phyloP scores from a whole-genome alignment of 2,888 invertebrate species.

The Nymphalis polychloros region DNA sequence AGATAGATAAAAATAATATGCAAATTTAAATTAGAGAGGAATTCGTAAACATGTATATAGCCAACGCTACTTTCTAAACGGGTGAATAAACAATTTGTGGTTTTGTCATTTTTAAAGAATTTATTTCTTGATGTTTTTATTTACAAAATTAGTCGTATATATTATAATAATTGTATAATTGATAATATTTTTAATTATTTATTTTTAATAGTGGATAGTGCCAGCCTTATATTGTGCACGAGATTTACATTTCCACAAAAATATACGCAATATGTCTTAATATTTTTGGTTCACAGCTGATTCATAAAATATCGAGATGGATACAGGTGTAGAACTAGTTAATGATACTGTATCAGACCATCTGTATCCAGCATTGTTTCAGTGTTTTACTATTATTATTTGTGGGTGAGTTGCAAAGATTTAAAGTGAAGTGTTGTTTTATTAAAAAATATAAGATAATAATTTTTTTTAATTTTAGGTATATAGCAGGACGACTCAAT shows the following conservation, averaged over 20 bases:
- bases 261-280: too few relatives aligned
- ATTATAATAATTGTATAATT: too few relatives aligned
- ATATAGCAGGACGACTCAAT: constrained; percentile 91
- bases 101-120: too few relatives aligned
- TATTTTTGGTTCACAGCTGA: background rate
- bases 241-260: too few relatives aligned
- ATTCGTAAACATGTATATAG: background rate
- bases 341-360: constrained; percentile 84
- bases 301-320: constrained; percentile 41
- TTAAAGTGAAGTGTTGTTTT: background rate
- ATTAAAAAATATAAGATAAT: background rate
- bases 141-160: too few relatives aligned
- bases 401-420: constrained; percentile 86
- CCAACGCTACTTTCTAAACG: background rate
- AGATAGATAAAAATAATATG: constrained; percentile 1
- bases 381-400: constrained; percentile 95
- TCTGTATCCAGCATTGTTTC: constrained; percentile 93
- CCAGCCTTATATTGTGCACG: background rate
- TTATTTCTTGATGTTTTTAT: too few relatives aligned
- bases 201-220: background rate
- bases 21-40: background rate
- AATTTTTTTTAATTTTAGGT: constrained; percentile 74
- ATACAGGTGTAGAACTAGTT: constrained; percentile 40
- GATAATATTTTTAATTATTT: too few relatives aligned
- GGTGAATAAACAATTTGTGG: background rate